Evolutionary conservation across 1,140 invertebrate species (phyloP).

Genomic region (Drosophila rufa): DNA sequence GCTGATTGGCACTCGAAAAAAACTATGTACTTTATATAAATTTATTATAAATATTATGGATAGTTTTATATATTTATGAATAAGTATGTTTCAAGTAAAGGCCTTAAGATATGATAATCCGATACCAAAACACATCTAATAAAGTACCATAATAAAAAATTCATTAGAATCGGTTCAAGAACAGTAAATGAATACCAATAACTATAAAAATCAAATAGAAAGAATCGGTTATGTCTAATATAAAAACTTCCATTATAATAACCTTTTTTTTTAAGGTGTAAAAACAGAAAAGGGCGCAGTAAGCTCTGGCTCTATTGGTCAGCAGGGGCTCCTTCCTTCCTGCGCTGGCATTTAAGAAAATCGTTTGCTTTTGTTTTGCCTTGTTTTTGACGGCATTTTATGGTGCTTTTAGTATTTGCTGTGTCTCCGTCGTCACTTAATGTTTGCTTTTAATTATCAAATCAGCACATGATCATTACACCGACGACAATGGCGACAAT

Average conservation of each 20-base stretch:
- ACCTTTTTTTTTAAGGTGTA: conserved; percentile 8
- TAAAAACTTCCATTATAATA: background rate
- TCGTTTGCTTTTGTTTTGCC: conserved; percentile 21
- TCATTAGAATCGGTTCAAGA: background rate
- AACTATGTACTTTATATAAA: no score
- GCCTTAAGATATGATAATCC: no score
- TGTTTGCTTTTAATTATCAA: conserved; percentile 83
- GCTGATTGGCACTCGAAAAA: conserved; percentile 5
- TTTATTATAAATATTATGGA: no score
- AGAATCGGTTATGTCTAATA: background rate
- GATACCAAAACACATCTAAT: no score
- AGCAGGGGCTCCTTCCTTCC: conserved; percentile 41
- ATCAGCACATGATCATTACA: conserved; percentile 79
- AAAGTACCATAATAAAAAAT: no score
- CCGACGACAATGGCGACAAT: conserved; percentile 59
- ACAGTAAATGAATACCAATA: no score
- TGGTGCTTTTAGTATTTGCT: conserved; percentile 62
- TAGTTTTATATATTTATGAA: no score
- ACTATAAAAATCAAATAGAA: background rate
- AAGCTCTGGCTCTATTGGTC: conserved; percentile 62
- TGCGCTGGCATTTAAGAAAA: conserved; percentile 27
- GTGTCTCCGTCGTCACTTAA: conserved; percentile 53
- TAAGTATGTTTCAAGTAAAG: no score
- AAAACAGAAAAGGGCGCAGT: background rate
- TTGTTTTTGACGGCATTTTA: conserved; percentile 42